Evolutionary conservation across 64 coral and sea anemone genomes (phyloP), one percentile per base, ranked within the genome.

Genomic region (Pocillopora verrucosa): DNA sequence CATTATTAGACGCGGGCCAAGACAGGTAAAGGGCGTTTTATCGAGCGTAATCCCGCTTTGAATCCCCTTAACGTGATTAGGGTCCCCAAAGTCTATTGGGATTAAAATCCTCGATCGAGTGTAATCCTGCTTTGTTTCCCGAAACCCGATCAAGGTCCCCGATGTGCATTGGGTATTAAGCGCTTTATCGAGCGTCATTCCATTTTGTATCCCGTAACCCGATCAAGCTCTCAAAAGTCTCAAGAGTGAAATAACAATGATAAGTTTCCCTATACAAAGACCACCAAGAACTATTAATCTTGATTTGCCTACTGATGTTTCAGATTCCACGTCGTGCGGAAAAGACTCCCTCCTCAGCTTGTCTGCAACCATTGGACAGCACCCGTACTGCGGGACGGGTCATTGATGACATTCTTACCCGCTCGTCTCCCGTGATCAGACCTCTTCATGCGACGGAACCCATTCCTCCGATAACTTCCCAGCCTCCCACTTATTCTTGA

Each of bases 381-480:
- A 86, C 84, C 6, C 73, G 76, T n/a, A 77, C 86, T 76, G 82
- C 86, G 88, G 87, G 91, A 30, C 91, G 91, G 16, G 79, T 82
- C 34, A 70, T 87, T 34, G 60, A 65, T 13, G 94, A 95, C 6
- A 45, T 92, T 24, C 70, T 99, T 4, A 80, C 88, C 67, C 80
- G 79, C 9, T 91, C 94, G 22, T 99, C 97, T 22, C 97, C 97
- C 24, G 84, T 99, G 16, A 93, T 99, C 57, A 99, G 86, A 70
- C 97, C 91, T 9, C 81, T 99, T 59, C 79, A 81, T 16, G 20
- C 88, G 36, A 85, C 87, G 35, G 93, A 99, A 4, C 97, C 97
- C 36, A 91, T 99, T 69, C 97, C 97, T 9, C 97, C 97, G 0
- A 99, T 99, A 30, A 34, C 73, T 22, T 76, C 89, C 15, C 83